Conservation (phyloP, 2,113 vertebrate species). For the Phainopepla nitens region DNA sequence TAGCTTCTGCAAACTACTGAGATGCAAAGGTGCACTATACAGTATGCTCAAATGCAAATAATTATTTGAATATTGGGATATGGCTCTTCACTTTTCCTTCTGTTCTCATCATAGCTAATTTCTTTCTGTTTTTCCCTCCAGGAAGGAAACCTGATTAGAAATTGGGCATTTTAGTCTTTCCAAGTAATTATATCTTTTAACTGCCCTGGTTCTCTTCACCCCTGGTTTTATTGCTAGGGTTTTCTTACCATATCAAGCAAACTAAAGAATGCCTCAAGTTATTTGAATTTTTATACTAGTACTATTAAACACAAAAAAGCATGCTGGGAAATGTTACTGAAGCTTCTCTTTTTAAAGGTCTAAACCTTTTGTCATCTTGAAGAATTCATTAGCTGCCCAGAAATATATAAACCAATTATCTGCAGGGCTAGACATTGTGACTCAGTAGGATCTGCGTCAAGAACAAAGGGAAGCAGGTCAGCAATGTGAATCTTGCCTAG, state of each 20-base stretch:
- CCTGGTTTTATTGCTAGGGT: neutral
- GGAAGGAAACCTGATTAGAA: neutral
- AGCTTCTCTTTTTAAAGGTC: neutral
- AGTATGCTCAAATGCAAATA: neutral
- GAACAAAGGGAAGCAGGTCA: neutral
- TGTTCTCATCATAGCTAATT: neutral
- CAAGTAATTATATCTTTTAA: neutral
- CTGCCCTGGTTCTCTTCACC: neutral
- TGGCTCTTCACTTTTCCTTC: neutral
- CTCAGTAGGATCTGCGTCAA: neutral
- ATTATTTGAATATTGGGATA: neutral
- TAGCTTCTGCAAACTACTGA: neutral
- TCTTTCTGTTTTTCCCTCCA: neutral
- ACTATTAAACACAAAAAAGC: neutral
- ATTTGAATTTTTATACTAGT: neutral
- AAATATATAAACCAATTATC: neutral
- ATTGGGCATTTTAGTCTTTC: neutral
- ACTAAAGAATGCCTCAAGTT: neutral
- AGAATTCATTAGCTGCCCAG: neutral
- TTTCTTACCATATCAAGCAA: neutral
- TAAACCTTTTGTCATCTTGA: neutral
- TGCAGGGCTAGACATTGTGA: neutral
- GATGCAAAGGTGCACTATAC: neutral
- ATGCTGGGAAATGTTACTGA: neutral
- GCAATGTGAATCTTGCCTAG: neutral